Evolutionary conservation across 1,140 invertebrate species (phyloP), one percentile per base, ranked within the genome.

Genomic region (Anoplophora glabripennis): DNA sequence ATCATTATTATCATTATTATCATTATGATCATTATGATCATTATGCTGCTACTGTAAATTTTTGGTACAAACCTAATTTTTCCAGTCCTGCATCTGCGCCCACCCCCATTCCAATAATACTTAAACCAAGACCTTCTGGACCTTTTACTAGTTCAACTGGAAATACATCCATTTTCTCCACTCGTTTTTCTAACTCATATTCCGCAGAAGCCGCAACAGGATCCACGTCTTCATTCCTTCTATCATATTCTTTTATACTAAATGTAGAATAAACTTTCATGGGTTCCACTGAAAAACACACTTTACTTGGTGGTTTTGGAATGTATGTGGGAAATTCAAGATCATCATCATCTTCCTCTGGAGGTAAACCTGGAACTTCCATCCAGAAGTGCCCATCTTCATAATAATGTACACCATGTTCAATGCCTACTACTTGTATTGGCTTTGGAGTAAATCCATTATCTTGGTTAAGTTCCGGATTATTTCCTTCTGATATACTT

Each of bases 101-200:
- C 51, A 99, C 96, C 33, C 96, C 96, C 86, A 88, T 86, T 52
- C 94, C 94, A 71, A 98, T 96, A 68, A 98, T 98, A 76, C 90
- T 94, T 4, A 98, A 81, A 9, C 97, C 97, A 7, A 99, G 82
- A 18, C 96, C 96, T 74, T 98, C 95, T 2, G 90, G 86, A 8
- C 94, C 93, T 77, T 92, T 93, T 72, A 89, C 81, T 42, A 99
- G 78, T 74, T 97, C 89, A 0, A 99, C 96, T 21, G 92, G 90
- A 76, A 99, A 98, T 3, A 99, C 90, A 73, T 98, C 91, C 94
- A 99, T 98, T 79, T 97, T 97, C 77, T 99, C 97, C 1, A 99
- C 94, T 12, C 96, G 80, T 76, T 99, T 98, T 79, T 99, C 97
- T 33, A 99, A 80, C 79, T 99, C 96, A 76, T 98, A 99, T 77